Base-by-base conservation (phyloP, 2,113 vertebrate genomes). In the Oreochromis aureus region DNA sequence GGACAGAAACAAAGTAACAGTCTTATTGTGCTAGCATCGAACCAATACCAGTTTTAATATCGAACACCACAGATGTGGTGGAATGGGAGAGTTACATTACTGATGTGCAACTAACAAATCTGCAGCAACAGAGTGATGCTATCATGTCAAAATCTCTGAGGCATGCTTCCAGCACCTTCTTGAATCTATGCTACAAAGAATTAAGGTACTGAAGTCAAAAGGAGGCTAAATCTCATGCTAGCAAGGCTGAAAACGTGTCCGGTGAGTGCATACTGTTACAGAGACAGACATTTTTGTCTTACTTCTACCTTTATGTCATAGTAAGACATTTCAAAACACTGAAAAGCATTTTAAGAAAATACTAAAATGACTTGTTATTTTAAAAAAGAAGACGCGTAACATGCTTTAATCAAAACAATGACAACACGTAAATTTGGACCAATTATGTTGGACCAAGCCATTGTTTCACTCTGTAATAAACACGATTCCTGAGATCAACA, bases 401-500 rank as follows among this genome's bases (percentile, higher is more conserved):
- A 16, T 73, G 22, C 1, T 1, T 48, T 46, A 11, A 46, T 46
- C 9, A 30, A 73, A 73, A 46, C 12, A 71, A 71, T 6, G 39
- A 18, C 32, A 34, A 39, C 54, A 34, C 1, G 9, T 15, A 11
- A 24, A 55, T 78, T 53, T 78, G 46, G 10, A 78, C 24, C 6
- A 73, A 30, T 54, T 76, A 30, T 1, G 0, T 16, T 71, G 7
- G 16, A 19, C 3, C 11, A 19, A 76, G 16, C 6, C 16, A 19
- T 76, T 48, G 22, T 76, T 27, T 48, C 22, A 7, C 44, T 51
- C 18, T 27, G 30, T 19, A 53, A 78, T 12, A 51, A 78, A 19
- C 16, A 32, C 3, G 44, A 59, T 71, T 41, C 59, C 34, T 27
- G 86, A 86, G 55, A 86, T 88, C 80, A 89, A 80, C 78, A 44